A percentile compares a stretch with the other conserved stretches of the same genome.
Evolutionary conservation across 2,888 invertebrate genomes (phyloP).

Genomic region (Zonitis immaculata): DNA sequence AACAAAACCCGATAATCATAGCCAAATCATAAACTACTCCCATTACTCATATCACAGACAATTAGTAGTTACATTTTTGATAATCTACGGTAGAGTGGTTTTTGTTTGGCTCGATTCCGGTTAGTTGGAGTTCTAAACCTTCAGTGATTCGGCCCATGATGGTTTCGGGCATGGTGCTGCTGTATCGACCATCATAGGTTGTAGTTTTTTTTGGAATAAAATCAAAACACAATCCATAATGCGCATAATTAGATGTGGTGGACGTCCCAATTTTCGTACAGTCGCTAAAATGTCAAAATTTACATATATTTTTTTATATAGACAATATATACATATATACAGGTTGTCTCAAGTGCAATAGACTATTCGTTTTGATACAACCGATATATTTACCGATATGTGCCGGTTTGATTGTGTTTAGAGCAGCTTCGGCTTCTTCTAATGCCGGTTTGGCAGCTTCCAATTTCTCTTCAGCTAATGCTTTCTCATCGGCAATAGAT

Average conservation of each 20-base stretch:
- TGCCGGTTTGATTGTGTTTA: slow-evolving; percentile 52
- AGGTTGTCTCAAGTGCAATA: too few species aligned
- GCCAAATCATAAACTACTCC: too few species aligned
- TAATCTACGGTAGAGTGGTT: too few species aligned
- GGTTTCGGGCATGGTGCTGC: slow-evolving; percentile 70
- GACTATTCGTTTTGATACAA: too few species aligned
- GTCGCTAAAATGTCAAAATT: slow-evolving; percentile 72
- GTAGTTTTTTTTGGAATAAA: slow-evolving; percentile 71
- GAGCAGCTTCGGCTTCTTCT: slow-evolving; percentile 81
- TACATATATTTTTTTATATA: too few species aligned
- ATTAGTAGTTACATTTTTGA: too few species aligned
- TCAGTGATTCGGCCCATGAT: slow-evolving; percentile 82
- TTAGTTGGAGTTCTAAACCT: too few species aligned
- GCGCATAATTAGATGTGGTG: slow-evolving; percentile 81
- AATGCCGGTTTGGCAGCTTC: slow-evolving; percentile 79
- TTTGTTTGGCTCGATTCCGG: too few species aligned
- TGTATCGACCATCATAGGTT: slow-evolving; percentile 63
- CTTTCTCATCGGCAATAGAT: slow-evolving; percentile 75
- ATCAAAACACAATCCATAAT: slow-evolving; percentile 87
- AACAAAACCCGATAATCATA: too few species aligned
- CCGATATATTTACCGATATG: too few species aligned
- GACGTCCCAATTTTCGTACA: slow-evolving; percentile 83
- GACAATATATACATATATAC: too few species aligned
- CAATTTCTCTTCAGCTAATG: slow-evolving; percentile 72
- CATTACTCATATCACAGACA: too few species aligned